These are phyloP conservation scores for Himantopus leucocephalus DNA, from an alignment of 2,113 vertebrate genomes.

Conservation along the genomic window DNA sequence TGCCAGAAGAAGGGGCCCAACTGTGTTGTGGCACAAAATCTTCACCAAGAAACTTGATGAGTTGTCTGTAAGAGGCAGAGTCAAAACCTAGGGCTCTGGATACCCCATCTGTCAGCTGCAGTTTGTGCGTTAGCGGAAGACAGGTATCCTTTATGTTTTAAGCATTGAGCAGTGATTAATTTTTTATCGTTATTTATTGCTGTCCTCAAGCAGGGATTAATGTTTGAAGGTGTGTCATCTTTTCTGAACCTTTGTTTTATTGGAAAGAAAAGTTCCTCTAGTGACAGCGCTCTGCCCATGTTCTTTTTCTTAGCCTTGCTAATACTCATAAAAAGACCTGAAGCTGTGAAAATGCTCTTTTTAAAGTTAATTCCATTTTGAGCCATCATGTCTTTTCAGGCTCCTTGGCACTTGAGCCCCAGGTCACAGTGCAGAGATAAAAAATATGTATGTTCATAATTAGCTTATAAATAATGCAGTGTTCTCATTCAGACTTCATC, in stretches of 20 bases:
- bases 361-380: slow-evolving; percentile 46
- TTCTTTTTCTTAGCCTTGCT: slow-evolving; percentile 1
- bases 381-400: slow-evolving; percentile 20
- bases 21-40: neutral
- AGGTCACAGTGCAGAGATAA: slow-evolving; percentile 61
- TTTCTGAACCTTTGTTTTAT: neutral
- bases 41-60: neutral
- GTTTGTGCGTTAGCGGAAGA: neutral
- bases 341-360: slow-evolving; percentile 55
- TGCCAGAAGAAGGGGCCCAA: neutral
- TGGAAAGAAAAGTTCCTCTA: neutral
- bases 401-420: slow-evolving; percentile 38
- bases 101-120: neutral
- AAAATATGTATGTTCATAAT: slow-evolving; percentile 72
- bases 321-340: neutral
- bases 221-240: neutral
- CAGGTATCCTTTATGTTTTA: neutral
- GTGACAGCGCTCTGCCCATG: neutral
- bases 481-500: slow-evolving; percentile 36
- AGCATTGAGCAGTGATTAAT: neutral
- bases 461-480: slow-evolving; percentile 74
- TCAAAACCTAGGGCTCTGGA: neutral
- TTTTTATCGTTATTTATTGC: neutral
- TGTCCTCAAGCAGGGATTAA: neutral
- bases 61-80: neutral